Evolutionary conservation across 2,888 invertebrate species (phyloP), one percentile per base, ranked within the genome.

Genomic region (Philopedon plagiatum): DNA sequence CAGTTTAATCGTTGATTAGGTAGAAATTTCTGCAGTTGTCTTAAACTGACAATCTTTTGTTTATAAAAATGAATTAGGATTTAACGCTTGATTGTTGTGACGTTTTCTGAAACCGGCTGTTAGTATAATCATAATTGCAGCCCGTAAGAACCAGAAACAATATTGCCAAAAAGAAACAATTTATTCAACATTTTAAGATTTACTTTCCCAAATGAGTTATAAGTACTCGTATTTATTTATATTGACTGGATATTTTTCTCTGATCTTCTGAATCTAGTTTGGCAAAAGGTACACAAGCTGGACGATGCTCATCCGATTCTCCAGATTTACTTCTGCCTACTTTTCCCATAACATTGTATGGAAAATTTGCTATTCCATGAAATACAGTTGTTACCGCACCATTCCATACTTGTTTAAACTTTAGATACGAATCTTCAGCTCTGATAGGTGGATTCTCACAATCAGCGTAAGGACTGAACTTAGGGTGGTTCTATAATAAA

Each of bases 401-500:
- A 65, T 83, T 82, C 82, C 82, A 83, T 8, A 21, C 61, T 23
- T 79, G 75, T 65, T 81, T 78, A 23, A 81, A 66, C 34, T 73
- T 76, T 41, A 77, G 69, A 1, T 73, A 71, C 1, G 76, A 63
- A 21, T 66, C 75, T 41, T 79, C 78, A 5, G 75, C 64, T 46
- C 79, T 71, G 11, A 81, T 69, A 5, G 82, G 81, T 2, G 79
- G 76, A 1, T 74, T 56, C 0, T 80, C 76, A 56, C 83, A 78
- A 37, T 75, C 68, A 1, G 49, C 73, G 32, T 72, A 81, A 2
- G 77, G 76, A 37, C 78, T 76, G 44, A 65, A 71, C 0, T 11
- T 18, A 7, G 44, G 18, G 18, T 51, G 18, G 18, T 51, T 60
- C 71, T 65, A 29, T 0, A 67, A 37, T 49, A 8, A n/a, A n/a